Conservation (phyloP, 2,113 vertebrate species). For the Arenaria interpres region DNA sequence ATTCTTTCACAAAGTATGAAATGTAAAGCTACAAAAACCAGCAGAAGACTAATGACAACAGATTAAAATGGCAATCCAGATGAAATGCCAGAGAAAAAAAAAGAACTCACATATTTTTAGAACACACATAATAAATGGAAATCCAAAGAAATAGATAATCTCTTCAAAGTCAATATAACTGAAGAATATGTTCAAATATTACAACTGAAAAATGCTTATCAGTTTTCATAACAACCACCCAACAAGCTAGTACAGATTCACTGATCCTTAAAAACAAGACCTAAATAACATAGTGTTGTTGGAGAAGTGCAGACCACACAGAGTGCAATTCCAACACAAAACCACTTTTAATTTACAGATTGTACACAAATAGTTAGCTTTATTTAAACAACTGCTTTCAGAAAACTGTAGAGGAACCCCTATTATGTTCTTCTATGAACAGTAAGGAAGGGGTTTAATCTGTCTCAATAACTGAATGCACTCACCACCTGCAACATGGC, state of each 20-base stretch:
- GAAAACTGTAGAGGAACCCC: not conserved
- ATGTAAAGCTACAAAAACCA: conserved; percentile 4
- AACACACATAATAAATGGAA: conserved; percentile 44
- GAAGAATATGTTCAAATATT: conserved; percentile 3
- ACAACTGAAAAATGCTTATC: not conserved
- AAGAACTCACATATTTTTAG: conserved; percentile 12
- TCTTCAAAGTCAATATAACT: conserved; percentile 35
- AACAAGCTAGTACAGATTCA: not conserved
- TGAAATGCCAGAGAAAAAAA: conserved; percentile 34
- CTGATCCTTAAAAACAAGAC: not conserved
- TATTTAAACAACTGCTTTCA: not conserved
- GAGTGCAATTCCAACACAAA: not conserved
- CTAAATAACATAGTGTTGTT: not conserved
- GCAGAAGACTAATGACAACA: conserved; percentile 33
- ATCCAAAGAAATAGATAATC: not conserved
- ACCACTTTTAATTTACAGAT: not conserved
- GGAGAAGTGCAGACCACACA: not conserved
- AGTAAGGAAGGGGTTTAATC: not conserved
- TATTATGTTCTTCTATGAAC: not conserved
- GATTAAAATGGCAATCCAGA: conserved; percentile 47
- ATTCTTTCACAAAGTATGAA: conserved; percentile 37
- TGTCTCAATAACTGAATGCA: not conserved
- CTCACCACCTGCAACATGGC: not conserved
- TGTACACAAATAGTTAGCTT: not conserved
- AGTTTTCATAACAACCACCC: not conserved